Percentiles rank a stretch among this genome's conserved stretches.
These are phyloP conservation scores for Oscheius sp. DNA, from an alignment of 1,140 invertebrate genomes.

Conservation along the genomic window DNA sequence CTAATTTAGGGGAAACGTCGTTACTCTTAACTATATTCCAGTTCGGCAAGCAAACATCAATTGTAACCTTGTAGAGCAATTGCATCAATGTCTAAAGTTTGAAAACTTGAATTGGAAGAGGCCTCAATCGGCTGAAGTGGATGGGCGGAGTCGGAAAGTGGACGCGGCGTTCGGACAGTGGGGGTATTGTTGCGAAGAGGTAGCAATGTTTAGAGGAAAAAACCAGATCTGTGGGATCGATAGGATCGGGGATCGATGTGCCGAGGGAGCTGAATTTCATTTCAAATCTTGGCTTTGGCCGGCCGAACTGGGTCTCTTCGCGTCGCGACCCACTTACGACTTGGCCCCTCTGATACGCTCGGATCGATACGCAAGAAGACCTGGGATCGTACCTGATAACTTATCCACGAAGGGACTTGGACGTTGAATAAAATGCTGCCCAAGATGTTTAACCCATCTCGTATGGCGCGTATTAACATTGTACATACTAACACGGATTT, in stretches of 20 bases:
- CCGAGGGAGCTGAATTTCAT: not conserved
- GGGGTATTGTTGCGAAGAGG: not conserved
- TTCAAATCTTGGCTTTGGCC: conserved; percentile 11
- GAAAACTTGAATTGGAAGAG: not conserved
- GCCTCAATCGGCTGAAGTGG: not conserved
- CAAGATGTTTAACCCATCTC: too few relatives aligned
- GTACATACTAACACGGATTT: too few relatives aligned
- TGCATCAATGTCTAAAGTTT: not conserved
- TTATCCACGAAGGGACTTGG: too few relatives aligned
- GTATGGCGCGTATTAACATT: too few relatives aligned
- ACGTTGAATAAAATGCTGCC: too few relatives aligned
- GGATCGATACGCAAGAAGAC: too few relatives aligned
- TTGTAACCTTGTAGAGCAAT: too few relatives aligned
- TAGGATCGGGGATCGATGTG: too few relatives aligned
- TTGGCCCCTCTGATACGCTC: not conserved
- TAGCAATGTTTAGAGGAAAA: not conserved
- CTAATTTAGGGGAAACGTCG: too few relatives aligned
- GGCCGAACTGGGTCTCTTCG: conserved; percentile 4
- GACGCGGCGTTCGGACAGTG: not conserved
- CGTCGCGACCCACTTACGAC: not conserved
- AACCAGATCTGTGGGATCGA: not conserved
- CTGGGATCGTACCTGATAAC: too few relatives aligned
- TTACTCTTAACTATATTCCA: too few relatives aligned
- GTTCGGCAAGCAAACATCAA: too few relatives aligned
- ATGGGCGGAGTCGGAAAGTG: not conserved